Evolutionary conservation across 2,888 invertebrate genomes (phyloP), one percentile per base, ranked within the genome.

Genomic region (Pogonocherus hispidulus): DNA sequence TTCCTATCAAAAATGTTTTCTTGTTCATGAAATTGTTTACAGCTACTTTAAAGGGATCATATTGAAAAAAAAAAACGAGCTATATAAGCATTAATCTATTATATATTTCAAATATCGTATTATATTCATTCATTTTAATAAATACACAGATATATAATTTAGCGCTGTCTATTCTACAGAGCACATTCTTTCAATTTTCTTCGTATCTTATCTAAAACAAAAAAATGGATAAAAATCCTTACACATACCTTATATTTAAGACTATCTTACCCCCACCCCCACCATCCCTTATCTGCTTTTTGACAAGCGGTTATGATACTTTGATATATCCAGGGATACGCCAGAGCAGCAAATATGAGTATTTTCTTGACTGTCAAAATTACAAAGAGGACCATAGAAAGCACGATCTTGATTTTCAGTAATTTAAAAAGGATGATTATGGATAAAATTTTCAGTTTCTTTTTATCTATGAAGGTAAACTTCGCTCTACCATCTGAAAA

Each of bases 311-410:
- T 19, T 18, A 71, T 71, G n/a, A 73, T 69, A 59, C 60, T 60
- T 37, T 68, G 60, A 14, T 75, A 63, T n/a, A 72, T 64, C 0
- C 67, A 67, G 4, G 92, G 91, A 16, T 90, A 79, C 35, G 91
- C 81, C 9, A 91, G 76, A 0, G 90, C 90, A 9, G 88, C 90
- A 0, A 90, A 82, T 1, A 92, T 82, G 8, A 92, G 82, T 1
- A 91, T 82, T 76, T 92, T 92, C 84, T 92, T 92, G 72, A 91
- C 90, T 76, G 91, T 86, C 73, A 92, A 82, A 0, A 92, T 89
- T 1, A 89, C 87, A 9, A 91, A 83, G 1, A 92, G 86, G 4
- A 91, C 87, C 0, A 91, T 90, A 0, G 91, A 84, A 19, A 91
- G 83, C 52, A 92, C 80, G 3, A 91, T 79, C 76, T 92, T 91